Percentiles rank a stretch among this genome's conserved stretches.
phyloP scores from a whole-genome alignment of 2,888 invertebrate species.

The Quadroppia sp. region DNA sequence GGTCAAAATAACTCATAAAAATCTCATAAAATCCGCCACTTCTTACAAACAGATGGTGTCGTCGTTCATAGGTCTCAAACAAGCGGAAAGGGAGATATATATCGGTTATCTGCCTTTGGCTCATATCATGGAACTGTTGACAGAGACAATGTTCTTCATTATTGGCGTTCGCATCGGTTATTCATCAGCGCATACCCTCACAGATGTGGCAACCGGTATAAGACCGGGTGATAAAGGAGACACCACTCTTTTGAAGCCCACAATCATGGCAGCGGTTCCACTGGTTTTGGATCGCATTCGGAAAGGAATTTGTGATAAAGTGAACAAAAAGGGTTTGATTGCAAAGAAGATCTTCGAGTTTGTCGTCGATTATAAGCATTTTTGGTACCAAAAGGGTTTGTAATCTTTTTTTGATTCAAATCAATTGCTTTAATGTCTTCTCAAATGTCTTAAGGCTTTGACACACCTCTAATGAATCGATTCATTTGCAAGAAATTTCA shows the following conservation, averaged over 20 bases:
- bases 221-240: conserved; percentile 91
- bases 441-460: conserved; percentile 26
- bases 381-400: conserved; percentile 65
- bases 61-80: background rate
- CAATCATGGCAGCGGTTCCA: conserved; percentile 92
- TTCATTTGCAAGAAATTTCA: conserved; percentile 63
- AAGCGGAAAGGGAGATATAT: conserved; percentile 57
- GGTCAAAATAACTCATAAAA: conserved; percentile 48
- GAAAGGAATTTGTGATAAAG: conserved; percentile 92
- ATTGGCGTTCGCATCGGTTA: conserved; percentile 91
- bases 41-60: background rate
- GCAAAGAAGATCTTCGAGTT: conserved; percentile 83
- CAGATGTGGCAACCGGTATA: conserved; percentile 59
- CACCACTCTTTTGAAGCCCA: conserved; percentile 80
- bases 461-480: conserved; percentile 49
- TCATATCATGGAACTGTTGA: conserved; percentile 91
- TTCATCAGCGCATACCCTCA: conserved; percentile 80
- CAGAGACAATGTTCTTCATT: conserved; percentile 65
- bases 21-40: conserved; percentile 42
- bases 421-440: background rate
- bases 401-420: conserved; percentile 51
- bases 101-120: conserved; percentile 95
- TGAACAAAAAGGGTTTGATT: conserved; percentile 66
- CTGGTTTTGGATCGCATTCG: conserved; percentile 94
- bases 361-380: conserved; percentile 86